Conservation (phyloP, 2,888 invertebrate species). For the Drosophila prolongata region DNA sequence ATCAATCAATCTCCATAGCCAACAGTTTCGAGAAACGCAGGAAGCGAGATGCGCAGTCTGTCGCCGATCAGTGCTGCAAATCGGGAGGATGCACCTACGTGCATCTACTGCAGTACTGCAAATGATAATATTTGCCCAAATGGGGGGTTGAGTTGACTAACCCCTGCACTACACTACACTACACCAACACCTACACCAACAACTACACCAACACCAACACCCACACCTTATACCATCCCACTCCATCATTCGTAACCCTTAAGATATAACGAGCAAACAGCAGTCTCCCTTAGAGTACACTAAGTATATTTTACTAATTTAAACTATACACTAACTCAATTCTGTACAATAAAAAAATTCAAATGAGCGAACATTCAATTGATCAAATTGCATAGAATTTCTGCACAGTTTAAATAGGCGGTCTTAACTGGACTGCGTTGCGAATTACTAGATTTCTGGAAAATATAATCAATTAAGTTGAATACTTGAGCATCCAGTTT, state of each 20-base stretch:
- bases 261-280: conserved; percentile 10
- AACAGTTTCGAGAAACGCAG: conserved; percentile 65
- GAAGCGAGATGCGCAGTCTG: conserved; percentile 52
- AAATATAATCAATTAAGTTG: too few species aligned
- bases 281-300: conserved; percentile 30
- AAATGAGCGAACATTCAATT: conserved; percentile 11
- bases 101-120: conserved; percentile 79
- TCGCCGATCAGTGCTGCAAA: conserved; percentile 71
- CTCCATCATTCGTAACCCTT: conserved; percentile 16
- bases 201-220: too few species aligned
- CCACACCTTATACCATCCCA: conserved; percentile 1
- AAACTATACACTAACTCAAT: conserved; percentile 70
- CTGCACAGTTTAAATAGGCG: too few species aligned
- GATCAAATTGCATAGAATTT: too few species aligned
- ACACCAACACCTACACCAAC: not conserved
- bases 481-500: too few species aligned
- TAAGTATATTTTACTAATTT: conserved; percentile 65
- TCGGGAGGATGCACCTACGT: conserved; percentile 71
- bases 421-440: too few species aligned
- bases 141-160: too few species aligned
- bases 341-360: conserved; percentile 55
- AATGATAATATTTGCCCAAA: not conserved
- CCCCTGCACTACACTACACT: not conserved
- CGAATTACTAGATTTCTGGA: too few species aligned
- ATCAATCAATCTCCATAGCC: conserved; percentile 31